A percentile compares a stretch with the other conserved stretches of the same genome.
phyloP scores from a whole-genome alignment of 2,888 invertebrate genomes.

The Pristionchus arcanus region DNA sequence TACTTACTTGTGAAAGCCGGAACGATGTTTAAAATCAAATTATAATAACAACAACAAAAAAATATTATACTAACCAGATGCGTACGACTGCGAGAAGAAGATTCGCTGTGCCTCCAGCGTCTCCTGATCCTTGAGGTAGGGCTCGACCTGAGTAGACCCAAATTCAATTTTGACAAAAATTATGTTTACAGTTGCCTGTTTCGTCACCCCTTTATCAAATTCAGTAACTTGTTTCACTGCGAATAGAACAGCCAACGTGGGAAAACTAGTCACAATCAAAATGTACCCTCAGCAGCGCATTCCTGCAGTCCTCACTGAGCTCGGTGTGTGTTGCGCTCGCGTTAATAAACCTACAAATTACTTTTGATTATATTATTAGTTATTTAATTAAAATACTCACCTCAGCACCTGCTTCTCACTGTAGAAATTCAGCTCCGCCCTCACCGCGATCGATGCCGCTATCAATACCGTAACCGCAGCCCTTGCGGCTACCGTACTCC shows the following conservation, averaged over 20 bases:
- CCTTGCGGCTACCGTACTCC: not conserved
- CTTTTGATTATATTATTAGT: too few species aligned
- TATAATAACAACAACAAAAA: not conserved
- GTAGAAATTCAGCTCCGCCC: not conserved
- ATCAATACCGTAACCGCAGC: not conserved
- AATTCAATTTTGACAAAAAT: too few species aligned
- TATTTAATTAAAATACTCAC: too few species aligned
- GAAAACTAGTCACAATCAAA: too few species aligned
- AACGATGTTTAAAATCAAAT: not conserved
- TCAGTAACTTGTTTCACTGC: too few species aligned
- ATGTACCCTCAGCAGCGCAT: not conserved
- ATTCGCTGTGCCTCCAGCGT: conserved; percentile 74
- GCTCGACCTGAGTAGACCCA: conserved; percentile 61
- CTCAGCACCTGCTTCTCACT: conserved; percentile 27
- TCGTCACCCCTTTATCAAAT: too few species aligned
- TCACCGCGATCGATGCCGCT: not conserved
- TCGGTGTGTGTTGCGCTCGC: not conserved
- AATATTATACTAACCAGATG: conserved; percentile 66
- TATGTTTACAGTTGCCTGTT: too few species aligned
- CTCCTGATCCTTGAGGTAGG: conserved; percentile 72
- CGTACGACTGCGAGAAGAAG: conserved; percentile 75
- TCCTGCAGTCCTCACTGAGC: conserved; percentile 40
- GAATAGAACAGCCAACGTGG: too few species aligned
- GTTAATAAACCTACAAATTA: conserved; percentile 45
- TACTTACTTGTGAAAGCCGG: not conserved